phyloP scores from a whole-genome alignment of 2,888 invertebrate species.

The Diadegma fenestrale region DNA sequence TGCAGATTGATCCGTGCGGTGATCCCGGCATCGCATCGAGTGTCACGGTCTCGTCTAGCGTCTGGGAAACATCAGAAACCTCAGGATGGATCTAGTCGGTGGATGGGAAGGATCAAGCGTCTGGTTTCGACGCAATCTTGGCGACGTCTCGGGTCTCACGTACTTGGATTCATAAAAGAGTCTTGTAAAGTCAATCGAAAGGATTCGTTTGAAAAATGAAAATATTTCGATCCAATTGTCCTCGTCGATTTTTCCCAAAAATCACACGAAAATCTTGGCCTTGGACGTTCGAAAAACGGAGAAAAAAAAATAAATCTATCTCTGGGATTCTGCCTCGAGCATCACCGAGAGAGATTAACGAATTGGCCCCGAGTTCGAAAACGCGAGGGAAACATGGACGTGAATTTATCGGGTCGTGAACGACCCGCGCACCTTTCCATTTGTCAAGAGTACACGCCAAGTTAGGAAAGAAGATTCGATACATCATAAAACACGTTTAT shows the following conservation, averaged over 20 bases:
- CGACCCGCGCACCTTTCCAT: slow-evolving; percentile 67
- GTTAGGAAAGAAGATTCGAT: slow-evolving; percentile 55
- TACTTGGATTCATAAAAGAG: slow-evolving; percentile 63
- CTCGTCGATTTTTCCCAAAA: background rate
- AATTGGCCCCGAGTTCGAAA: slow-evolving; percentile 59
- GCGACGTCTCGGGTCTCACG: slow-evolving; percentile 52
- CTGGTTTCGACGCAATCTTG: slow-evolving; percentile 53
- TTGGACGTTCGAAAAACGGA: background rate
- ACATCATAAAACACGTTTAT: slow-evolving; percentile 45
- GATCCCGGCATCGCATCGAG: slow-evolving; percentile 59
- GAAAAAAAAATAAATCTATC: background rate
- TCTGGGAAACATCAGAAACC: slow-evolving; percentile 32
- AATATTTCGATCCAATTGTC: background rate
- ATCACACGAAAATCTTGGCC: background rate
- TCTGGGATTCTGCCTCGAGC: slow-evolving; percentile 34
- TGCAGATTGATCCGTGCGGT: slow-evolving; percentile 54
- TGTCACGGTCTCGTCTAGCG: slow-evolving; percentile 58
- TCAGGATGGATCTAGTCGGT: slow-evolving; percentile 9
- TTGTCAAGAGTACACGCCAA: slow-evolving; percentile 65
- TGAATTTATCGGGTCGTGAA: slow-evolving; percentile 69
- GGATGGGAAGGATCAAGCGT: slow-evolving; percentile 32
- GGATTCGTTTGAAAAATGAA: background rate
- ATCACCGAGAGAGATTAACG: slow-evolving; percentile 65
- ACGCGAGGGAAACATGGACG: slow-evolving; percentile 39
- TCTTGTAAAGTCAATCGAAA: background rate